Base-by-base conservation (phyloP, 2,797 vertebrate genomes). In the Poecilia gillii region DNA sequence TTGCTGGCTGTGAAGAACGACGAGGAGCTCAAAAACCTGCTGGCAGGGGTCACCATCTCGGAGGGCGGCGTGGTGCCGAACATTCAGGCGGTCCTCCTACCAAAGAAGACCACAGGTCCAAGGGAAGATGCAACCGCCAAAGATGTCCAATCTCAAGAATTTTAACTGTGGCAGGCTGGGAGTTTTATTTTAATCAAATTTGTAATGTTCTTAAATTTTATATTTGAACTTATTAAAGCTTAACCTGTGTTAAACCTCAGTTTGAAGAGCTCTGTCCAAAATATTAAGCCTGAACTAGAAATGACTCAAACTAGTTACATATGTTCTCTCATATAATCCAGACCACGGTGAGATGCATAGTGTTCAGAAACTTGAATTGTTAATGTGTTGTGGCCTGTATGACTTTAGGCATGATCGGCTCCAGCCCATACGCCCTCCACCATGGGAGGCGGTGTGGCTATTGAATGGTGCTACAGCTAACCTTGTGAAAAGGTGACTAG, bases 61-160 rank as follows among this genome's bases (percentile, higher is more conserved):
- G 92, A 97, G 0, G 96, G 96, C 0, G 96, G 96, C 0, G 94
- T 97, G 18, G 55, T 96, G 4, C 96, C 96, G 1, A 96, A 96
- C 43, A 96, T 97, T 64, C 93, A 92, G 13, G 83, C 94, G 0
- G 72, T 45, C 4, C 94, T 96, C 9, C 75, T 96, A 46, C 95
- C 94, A 0, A 95, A 96, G 85, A 96, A 91, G 79, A 93, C 94
- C 0, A 92, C 92, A 28, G 7, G 4, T 0, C 0, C 88, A 0
- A 85, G 43, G 49, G 91, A 93, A 9, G 92, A 68, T 0, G 11
- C 31, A 3, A 6, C 7, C 51, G 62, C 64, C 2, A 89, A 90
- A 87, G 91, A 86, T 6, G 47, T 78, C 43, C 33, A 90, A 72
- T 96, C 93, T 0, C 94, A 96, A 84, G 94, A 96, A 49, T 95